Conservation (phyloP, 2,113 vertebrate species). For the Pelvicachromis taeniatus region DNA sequence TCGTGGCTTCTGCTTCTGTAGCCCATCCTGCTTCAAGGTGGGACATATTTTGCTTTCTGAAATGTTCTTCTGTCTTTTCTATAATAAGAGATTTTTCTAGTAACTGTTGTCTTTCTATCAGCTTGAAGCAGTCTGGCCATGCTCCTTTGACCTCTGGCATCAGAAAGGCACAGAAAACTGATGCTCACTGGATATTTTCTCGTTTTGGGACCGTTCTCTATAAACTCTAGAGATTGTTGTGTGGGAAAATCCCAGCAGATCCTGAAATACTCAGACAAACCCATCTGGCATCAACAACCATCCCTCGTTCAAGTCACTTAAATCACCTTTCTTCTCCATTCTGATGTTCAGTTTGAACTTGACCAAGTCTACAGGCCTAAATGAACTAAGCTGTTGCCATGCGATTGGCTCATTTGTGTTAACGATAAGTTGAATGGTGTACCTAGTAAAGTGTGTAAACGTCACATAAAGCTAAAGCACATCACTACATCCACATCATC, state of each 20-base stretch:
- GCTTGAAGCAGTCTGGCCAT: neutral
- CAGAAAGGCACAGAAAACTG: neutral
- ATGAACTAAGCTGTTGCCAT: neutral
- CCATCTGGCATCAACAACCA: neutral
- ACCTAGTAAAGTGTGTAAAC: neutral
- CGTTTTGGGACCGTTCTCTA: neutral
- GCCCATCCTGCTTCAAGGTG: neutral
- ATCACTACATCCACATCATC: neutral
- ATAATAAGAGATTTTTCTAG: neutral
- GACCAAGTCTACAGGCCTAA: neutral
- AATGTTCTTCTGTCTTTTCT: neutral
- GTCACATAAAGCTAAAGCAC: neutral
- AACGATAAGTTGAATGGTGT: neutral
- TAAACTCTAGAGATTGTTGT: neutral
- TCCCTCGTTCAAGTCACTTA: neutral
- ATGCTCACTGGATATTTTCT: neutral
- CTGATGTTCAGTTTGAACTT: neutral
- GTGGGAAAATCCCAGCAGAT: neutral
- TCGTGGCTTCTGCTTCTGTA: neutral
- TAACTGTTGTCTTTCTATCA: neutral
- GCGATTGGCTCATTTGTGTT: neutral
- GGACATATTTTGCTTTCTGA: neutral
- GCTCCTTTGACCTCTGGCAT: neutral
- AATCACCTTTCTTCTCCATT: neutral
- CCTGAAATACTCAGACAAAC: neutral